phyloP scores from a whole-genome alignment of 2,797 vertebrate species.

The Tenualosa thibaudeaui region DNA sequence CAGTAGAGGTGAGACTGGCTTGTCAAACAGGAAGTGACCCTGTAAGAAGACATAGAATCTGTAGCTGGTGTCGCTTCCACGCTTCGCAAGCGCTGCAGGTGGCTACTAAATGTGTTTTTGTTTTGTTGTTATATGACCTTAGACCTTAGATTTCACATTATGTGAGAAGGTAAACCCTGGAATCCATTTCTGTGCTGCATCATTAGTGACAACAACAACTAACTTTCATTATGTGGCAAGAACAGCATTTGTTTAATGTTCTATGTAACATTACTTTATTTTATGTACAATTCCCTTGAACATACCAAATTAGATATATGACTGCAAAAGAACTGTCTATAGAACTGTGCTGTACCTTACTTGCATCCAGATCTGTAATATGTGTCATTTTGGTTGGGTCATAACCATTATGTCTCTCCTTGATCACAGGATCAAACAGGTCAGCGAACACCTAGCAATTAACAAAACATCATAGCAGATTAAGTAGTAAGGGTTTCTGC shows the following conservation, averaged over 20 bases:
- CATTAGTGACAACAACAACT: neutral
- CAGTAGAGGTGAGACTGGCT: conserved; percentile 79
- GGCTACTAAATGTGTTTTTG: neutral
- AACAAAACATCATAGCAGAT: neutral
- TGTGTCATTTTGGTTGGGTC: conserved; percentile 79
- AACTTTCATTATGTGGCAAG: too few relatives aligned
- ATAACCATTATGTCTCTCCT: conserved; percentile 82
- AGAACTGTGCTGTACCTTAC: conserved; percentile 65
- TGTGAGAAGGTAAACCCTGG: neutral
- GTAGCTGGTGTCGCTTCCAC: neutral
- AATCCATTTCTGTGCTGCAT: neutral
- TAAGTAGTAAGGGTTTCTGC: neutral
- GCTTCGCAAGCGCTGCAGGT: neutral
- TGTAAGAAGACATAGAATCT: conserved; percentile 39
- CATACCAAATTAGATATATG: too few relatives aligned
- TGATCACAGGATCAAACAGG: conserved; percentile 79
- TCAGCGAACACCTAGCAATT: conserved; percentile 75
- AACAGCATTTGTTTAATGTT: neutral
- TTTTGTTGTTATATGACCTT: too few relatives aligned
- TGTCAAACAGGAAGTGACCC: conserved; percentile 83
- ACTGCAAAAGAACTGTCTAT: neutral
- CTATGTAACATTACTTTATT: neutral
- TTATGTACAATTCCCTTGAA: neutral
- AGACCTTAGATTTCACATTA: neutral
- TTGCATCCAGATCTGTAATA: conserved; percentile 75